phyloP scores from a whole-genome alignment of 35 echinoderm and acorn worm genomes.

The Diadema setosum region DNA sequence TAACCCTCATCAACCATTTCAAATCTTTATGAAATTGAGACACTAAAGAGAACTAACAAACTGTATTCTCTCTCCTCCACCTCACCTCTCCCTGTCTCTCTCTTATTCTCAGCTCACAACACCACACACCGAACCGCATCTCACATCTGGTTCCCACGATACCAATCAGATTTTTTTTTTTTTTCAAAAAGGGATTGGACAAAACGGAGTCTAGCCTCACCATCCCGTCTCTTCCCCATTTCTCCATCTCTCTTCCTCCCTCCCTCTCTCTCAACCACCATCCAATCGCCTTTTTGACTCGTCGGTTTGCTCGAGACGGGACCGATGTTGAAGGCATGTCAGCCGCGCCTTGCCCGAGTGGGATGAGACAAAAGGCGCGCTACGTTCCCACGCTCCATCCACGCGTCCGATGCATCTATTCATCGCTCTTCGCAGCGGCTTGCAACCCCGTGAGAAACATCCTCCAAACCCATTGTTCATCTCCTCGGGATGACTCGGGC shows the following conservation, averaged over 20 bases:
- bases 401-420: not conserved
- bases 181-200: too few species aligned
- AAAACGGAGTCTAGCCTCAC: too few species aligned
- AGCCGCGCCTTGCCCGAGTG: not conserved
- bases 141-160: not conserved
- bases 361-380: not conserved
- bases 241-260: too few species aligned
- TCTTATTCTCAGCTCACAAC: not conserved
- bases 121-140: not conserved
- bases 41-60: too few species aligned
- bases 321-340: conserved; percentile 4
- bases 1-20: too few species aligned
- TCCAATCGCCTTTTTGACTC: conserved; percentile 1
- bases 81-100: too few species aligned
- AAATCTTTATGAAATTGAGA: too few species aligned
- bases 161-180: too few species aligned
- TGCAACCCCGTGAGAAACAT: conserved; percentile 5
- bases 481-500: too few species aligned
- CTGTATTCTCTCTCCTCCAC: too few species aligned
- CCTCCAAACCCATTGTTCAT: not conserved
- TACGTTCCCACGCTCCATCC: conserved; percentile 7
- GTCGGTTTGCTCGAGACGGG: not conserved
- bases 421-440: conserved; percentile 9
- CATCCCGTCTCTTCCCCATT: too few species aligned
- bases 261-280: not conserved